Evolutionary conservation across 1,140 invertebrate genomes (phyloP).

Genomic region (Hyphantria cunea): DNA sequence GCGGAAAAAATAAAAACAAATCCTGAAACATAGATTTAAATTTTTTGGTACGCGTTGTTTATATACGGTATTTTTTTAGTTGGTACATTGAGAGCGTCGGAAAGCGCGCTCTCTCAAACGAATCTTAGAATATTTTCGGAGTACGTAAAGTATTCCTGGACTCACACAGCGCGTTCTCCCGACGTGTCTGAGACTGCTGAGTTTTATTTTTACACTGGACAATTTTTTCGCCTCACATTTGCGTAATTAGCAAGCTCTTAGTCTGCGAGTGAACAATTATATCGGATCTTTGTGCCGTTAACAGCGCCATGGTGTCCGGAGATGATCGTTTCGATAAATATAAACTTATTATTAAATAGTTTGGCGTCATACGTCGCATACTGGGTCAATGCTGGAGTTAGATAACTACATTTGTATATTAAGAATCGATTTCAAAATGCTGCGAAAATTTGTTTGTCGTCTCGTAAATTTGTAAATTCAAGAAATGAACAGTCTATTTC

Average conservation of each 20-base stretch:
- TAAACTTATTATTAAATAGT: slow-evolving; percentile 17
- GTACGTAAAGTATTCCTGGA: slow-evolving; percentile 59
- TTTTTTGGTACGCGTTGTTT: slow-evolving; percentile 29
- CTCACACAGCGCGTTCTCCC: slow-evolving; percentile 35
- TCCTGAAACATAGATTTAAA: not conserved
- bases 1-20: slow-evolving; percentile 2
- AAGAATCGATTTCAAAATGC: too few species aligned
- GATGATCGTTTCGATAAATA: slow-evolving; percentile 19
- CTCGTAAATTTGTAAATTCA: too few species aligned
- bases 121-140: slow-evolving; percentile 60
- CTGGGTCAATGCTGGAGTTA: slow-evolving; percentile 37
- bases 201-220: slow-evolving; percentile 71
- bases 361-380: slow-evolving; percentile 30
- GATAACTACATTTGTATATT: too few species aligned
- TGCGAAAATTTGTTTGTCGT: too few species aligned
- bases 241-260: slow-evolving; percentile 56
- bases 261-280: slow-evolving; percentile 39
- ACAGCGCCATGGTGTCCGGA: not conserved
- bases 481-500: too few species aligned
- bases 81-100: slow-evolving; percentile 18
- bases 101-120: slow-evolving; percentile 37
- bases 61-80: slow-evolving; percentile 46
- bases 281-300: slow-evolving; percentile 35
- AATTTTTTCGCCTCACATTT: slow-evolving; percentile 59
- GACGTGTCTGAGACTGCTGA: slow-evolving; percentile 55